Percentiles rank a stretch among this genome's conserved stretches.
These are phyloP conservation scores for Liopterus haemorrhoidalis DNA, from an alignment of 2,888 invertebrate genomes.

Conservation along the genomic window DNA sequence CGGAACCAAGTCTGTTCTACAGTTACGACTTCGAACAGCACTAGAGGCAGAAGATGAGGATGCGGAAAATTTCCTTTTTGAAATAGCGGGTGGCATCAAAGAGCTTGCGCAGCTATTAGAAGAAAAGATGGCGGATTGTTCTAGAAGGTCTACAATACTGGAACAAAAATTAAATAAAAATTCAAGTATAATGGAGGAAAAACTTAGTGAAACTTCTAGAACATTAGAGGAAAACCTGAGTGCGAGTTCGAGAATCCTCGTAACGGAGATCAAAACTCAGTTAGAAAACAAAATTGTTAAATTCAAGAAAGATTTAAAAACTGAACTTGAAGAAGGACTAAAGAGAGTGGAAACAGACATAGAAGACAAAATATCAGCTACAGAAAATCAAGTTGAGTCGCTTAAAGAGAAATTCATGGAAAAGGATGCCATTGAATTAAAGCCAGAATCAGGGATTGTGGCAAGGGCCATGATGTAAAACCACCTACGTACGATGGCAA, in stretches of 20 bases:
- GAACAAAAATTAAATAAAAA: neutral
- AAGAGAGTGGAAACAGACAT: neutral
- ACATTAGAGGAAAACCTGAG: constrained; percentile 1
- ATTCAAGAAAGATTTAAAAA: too few species aligned
- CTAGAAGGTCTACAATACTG: neutral
- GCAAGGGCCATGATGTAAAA: too few species aligned
- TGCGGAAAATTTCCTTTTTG: neutral
- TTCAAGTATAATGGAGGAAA: neutral
- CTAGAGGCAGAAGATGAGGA: neutral
- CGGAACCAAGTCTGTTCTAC: neutral
- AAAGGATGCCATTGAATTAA: too few species aligned
- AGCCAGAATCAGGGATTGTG: too few species aligned
- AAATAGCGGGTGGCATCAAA: constrained; percentile 1
- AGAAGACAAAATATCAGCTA: neutral
- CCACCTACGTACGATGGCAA: neutral
- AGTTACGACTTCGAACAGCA: neutral
- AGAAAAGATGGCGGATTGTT: neutral
- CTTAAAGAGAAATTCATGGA: too few species aligned
- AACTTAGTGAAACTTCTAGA: neutral
- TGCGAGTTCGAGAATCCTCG: neutral
- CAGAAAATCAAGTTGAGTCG: neutral
- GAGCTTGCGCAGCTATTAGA: neutral
- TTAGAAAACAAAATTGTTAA: too few species aligned
- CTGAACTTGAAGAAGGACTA: too few species aligned
- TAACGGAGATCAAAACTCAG: neutral